These are phyloP conservation scores for Melanotaenia trifasciata DNA, from an alignment of 2,797 vertebrate genomes.

Conservation along the genomic window DNA sequence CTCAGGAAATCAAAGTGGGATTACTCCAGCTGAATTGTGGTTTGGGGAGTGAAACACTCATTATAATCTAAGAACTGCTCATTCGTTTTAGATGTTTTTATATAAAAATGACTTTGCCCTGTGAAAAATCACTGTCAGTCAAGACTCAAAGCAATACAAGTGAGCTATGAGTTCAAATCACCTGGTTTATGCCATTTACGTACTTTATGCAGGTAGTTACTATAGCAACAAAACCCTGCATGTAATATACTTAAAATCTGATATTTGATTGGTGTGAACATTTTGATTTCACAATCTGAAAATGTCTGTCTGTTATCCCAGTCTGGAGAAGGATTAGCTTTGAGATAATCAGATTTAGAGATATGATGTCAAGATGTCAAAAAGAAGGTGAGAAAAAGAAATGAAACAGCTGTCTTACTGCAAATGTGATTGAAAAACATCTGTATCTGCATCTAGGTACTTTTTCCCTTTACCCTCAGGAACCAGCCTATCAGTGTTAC, in stretches of 20 bases:
- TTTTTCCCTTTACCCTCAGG: slow-evolving; percentile 35
- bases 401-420: slow-evolving; percentile 4
- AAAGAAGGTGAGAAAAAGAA: slow-evolving; percentile 12
- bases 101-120: slow-evolving; percentile 48
- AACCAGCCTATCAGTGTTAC: slow-evolving; percentile 17
- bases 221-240: slow-evolving; percentile 75
- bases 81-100: slow-evolving; percentile 68
- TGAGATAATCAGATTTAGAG: slow-evolving; percentile 51
- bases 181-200: slow-evolving; percentile 63
- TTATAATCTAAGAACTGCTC: slow-evolving; percentile 72
- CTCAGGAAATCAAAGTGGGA: slow-evolving; percentile 72
- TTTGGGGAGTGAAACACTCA: slow-evolving; percentile 64
- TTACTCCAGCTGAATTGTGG: slow-evolving; percentile 57
- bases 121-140: slow-evolving; percentile 12
- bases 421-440: slow-evolving; percentile 12
- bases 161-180: slow-evolving; percentile 42
- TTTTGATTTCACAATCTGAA: slow-evolving; percentile 69
- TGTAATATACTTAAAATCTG: slow-evolving; percentile 59
- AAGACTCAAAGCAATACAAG: too few species aligned
- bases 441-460: slow-evolving; percentile 35
- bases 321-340: slow-evolving; percentile 49
- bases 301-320: slow-evolving; percentile 49
- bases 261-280: slow-evolving; percentile 74
- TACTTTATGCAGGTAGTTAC: slow-evolving; percentile 67
- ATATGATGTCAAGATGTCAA: slow-evolving; percentile 31